A percentile compares a stretch with the other conserved stretches of the same genome.
phyloP scores from a whole-genome alignment of 2,113 vertebrate species.

The Percopsis transmontana region DNA sequence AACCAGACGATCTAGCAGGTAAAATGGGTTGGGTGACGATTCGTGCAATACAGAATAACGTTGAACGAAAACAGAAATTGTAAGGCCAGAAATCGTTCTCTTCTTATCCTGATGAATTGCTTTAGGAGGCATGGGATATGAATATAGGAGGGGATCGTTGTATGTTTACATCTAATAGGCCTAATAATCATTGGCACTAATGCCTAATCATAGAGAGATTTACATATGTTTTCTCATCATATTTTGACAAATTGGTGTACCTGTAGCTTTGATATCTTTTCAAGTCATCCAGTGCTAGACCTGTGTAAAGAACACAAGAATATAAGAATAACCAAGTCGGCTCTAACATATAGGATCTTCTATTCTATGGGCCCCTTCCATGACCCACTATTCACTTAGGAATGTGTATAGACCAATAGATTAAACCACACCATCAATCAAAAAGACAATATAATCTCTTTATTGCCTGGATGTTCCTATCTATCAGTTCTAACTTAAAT shows the following conservation, averaged over 20 bases:
- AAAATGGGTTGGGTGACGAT: slow-evolving; percentile 43
- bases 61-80: background rate
- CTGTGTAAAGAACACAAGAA: slow-evolving; percentile 4
- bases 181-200: too few species aligned
- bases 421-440: too few species aligned
- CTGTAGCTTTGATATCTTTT: slow-evolving; percentile 33
- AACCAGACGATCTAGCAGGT: slow-evolving; percentile 92
- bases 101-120: too few species aligned
- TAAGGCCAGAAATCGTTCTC: too few species aligned
- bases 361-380: slow-evolving; percentile 5
- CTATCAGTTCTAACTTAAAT: too few species aligned
- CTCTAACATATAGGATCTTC: slow-evolving; percentile 35
- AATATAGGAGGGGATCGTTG: too few species aligned
- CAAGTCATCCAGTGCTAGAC: slow-evolving; percentile 52
- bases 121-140: too few species aligned
- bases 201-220: too few species aligned
- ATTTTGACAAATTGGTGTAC: slow-evolving; percentile 10
- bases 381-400: background rate
- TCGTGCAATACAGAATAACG: too few species aligned
- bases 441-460: too few species aligned
- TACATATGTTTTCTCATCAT: background rate
- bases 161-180: too few species aligned
- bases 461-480: too few species aligned
- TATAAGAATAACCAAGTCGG: slow-evolving; percentile 15
- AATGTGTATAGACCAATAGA: background rate